These are phyloP conservation scores for human (Homo sapiens) DNA, from an alignment of 2,113 vertebrate species.

Conservation along the genomic window DNA sequence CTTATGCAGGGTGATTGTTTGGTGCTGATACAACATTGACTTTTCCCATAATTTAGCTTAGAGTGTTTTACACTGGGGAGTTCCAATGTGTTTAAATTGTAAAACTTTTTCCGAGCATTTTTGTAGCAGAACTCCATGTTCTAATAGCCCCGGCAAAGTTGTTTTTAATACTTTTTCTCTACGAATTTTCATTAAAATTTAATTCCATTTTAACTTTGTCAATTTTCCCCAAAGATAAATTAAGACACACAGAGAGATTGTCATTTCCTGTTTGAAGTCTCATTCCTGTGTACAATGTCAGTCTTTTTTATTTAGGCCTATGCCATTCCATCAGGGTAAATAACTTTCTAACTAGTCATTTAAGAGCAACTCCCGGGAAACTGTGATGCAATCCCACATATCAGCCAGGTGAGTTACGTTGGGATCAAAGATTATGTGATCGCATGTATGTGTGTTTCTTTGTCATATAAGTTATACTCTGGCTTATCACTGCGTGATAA, in stretches of 20 bases:
- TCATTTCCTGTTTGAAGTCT: slow-evolving; percentile 1
- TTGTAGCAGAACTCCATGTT: slow-evolving; percentile 55
- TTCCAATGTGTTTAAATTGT: slow-evolving; percentile 80
- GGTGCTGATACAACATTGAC: slow-evolving; percentile 81
- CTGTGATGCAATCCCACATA: slow-evolving; percentile 82
- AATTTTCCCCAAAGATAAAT: slow-evolving; percentile 12
- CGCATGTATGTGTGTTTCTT: not conserved
- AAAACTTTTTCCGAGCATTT: slow-evolving; percentile 75
- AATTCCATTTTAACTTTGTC: slow-evolving; percentile 42
- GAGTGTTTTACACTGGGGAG: slow-evolving; percentile 83
- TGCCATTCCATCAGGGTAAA: slow-evolving; percentile 88
- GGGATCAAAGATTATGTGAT: not conserved
- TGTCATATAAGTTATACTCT: not conserved
- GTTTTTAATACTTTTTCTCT: not conserved
- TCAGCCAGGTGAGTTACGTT: slow-evolving; percentile 84
- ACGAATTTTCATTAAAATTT: slow-evolving; percentile 22
- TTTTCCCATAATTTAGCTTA: slow-evolving; percentile 86
- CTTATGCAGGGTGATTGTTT: slow-evolving; percentile 82
- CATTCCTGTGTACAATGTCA: not conserved
- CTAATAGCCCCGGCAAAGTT: slow-evolving; percentile 60
- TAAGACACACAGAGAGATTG: slow-evolving; percentile 3
- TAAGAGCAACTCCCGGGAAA: slow-evolving; percentile 89
- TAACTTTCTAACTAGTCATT: slow-evolving; percentile 89
- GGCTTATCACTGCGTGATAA: not conserved
- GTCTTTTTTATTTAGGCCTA: slow-evolving; percentile 80